These are phyloP conservation scores for Notarius quadriscutis DNA, from an alignment of 2,113 vertebrate genomes.

Conservation along the genomic window DNA sequence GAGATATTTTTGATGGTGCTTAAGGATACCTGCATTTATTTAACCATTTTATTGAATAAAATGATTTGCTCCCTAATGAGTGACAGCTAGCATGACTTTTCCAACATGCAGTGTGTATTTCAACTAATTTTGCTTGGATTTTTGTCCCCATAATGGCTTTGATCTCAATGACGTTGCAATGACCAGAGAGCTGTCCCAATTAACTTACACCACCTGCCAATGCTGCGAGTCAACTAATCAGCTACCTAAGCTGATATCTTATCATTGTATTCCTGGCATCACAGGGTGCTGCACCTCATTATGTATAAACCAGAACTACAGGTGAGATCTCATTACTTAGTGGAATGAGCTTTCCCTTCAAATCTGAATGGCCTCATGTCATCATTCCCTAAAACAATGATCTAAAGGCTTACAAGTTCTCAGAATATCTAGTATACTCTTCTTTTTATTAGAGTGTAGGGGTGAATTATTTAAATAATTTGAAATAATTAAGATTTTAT, in stretches of 20 bases:
- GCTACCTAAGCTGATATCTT: not conserved
- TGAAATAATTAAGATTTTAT: not conserved
- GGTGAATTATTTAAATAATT: not conserved
- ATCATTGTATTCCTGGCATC: not conserved
- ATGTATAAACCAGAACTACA: not conserved
- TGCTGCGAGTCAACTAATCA: not conserved
- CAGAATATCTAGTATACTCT: not conserved
- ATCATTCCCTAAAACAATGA: not conserved
- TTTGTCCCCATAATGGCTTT: not conserved
- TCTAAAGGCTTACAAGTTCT: not conserved
- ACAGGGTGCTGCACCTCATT: not conserved
- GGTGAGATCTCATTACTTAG: not conserved
- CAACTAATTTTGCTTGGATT: not conserved
- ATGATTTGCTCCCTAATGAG: not conserved
- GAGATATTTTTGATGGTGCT: not conserved
- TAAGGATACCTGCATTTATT: not conserved
- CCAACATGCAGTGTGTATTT: not conserved
- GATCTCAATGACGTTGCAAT: not conserved
- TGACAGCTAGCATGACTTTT: not conserved
- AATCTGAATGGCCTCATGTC: not conserved
- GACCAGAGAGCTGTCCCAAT: not conserved
- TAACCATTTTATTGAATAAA: not conserved
- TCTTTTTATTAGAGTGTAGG: not conserved
- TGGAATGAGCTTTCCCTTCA: not conserved
- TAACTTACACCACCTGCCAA: conserved; percentile 14